A percentile compares a stretch with the other conserved stretches of the same genome.
These are phyloP conservation scores for Geopemphigus sp. DNA, from an alignment of 1,140 invertebrate genomes.

Conservation along the genomic window DNA sequence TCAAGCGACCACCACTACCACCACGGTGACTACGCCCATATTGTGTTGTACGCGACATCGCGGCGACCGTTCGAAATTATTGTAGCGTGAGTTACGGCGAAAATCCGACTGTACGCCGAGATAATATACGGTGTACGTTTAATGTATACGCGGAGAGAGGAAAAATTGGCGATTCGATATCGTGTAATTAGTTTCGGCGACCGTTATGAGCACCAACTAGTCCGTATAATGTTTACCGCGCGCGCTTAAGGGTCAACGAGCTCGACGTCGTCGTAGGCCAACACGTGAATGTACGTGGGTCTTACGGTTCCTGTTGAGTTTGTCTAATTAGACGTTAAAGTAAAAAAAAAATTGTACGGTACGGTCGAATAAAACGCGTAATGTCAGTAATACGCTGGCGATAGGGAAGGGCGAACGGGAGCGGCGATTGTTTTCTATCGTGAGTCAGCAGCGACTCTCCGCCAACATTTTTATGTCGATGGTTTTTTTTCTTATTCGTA, in stretches of 20 bases:
- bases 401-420: too few species aligned
- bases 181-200: constrained; percentile 9
- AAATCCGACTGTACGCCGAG: not conserved
- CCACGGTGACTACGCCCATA: constrained; percentile 23
- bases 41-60: not conserved
- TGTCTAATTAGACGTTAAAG: constrained; percentile 7
- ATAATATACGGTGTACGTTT: not conserved
- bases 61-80: not conserved
- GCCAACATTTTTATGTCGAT: too few species aligned
- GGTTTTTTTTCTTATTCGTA: too few species aligned
- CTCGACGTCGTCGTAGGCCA: not conserved
- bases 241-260: constrained; percentile 19
- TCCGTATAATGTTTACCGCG: not conserved
- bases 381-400: not conserved
- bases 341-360: not conserved
- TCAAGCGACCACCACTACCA: constrained; percentile 22
- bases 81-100: not conserved
- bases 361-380: not conserved
- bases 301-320: constrained; percentile 10
- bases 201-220: not conserved
- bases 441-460: too few species aligned
- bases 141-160: not conserved
- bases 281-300: not conserved
- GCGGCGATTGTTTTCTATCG: too few species aligned
- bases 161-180: not conserved